Evolutionary conservation across 2,888 invertebrate species (phyloP).

Genomic region (Falcaria lacertinaria): DNA sequence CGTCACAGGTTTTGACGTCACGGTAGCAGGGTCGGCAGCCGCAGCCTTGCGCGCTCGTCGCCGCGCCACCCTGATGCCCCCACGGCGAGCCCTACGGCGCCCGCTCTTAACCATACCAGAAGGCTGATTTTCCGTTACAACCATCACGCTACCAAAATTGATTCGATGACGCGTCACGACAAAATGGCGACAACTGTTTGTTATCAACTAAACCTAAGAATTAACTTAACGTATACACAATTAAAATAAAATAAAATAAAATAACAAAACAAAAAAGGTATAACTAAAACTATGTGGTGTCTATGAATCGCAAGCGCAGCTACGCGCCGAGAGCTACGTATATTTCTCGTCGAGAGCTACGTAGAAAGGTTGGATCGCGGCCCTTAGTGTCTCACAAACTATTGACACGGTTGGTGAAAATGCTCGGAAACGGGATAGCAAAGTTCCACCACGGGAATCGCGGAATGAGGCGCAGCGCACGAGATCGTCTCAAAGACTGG

Average conservation of each 20-base stretch:
- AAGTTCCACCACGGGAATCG: constrained; percentile 30
- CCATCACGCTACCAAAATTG: constrained; percentile 35
- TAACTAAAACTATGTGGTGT: constrained; percentile 30
- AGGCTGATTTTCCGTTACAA: constrained; percentile 43
- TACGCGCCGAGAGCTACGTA: constrained; percentile 18
- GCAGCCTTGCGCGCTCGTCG: constrained; percentile 45
- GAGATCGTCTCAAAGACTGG: constrained; percentile 58
- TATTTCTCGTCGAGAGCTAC: constrained; percentile 16
- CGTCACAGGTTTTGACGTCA: constrained; percentile 10
- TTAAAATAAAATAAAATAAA: constrained; percentile 18
- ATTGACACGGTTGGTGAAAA: constrained; percentile 10
- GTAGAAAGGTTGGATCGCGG: constrained; percentile 21
- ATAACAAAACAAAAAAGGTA: constrained; percentile 11
- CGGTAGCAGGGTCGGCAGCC: constrained; percentile 14
- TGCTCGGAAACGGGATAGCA: constrained; percentile 15
- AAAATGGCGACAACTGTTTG: constrained; percentile 53
- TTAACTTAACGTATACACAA: constrained; percentile 15
- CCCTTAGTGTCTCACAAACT: neutral
- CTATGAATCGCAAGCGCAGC: constrained; percentile 35
- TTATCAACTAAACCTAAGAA: constrained; percentile 26
- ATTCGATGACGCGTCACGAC: constrained; percentile 29
- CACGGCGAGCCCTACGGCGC: constrained; percentile 46
- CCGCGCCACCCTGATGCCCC: constrained; percentile 45
- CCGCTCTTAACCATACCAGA: constrained; percentile 39
- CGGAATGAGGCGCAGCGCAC: constrained; percentile 40